phyloP scores from a whole-genome alignment of 1,140 invertebrate species.

The Lycorma delicatula region DNA sequence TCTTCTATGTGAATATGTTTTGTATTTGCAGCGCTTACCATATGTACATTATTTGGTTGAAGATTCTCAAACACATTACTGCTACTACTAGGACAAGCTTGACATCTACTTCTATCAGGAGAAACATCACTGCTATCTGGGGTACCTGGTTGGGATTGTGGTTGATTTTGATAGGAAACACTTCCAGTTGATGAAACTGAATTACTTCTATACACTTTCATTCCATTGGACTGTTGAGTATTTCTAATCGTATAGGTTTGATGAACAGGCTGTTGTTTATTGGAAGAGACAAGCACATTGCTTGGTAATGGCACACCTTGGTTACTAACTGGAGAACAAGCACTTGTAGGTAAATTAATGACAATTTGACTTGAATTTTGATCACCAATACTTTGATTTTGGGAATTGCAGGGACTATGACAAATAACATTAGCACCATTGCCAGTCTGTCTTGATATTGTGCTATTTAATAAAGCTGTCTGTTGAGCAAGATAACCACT shows the following conservation, averaged over 20 bases:
- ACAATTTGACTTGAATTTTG: constrained; percentile 6
- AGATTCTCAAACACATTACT: constrained; percentile 13
- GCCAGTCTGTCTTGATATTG: constrained; percentile 66
- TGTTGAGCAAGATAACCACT: constrained; percentile 81
- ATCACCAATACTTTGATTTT: constrained; percentile 1
- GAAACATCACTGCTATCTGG: constrained; percentile 44
- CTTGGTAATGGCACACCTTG: constrained; percentile 40
- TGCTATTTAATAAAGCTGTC: constrained; percentile 71
- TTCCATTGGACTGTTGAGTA: neutral
- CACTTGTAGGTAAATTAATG: constrained; percentile 17
- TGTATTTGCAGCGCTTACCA: constrained; percentile 2
- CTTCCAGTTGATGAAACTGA: constrained; percentile 2
- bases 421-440: constrained; percentile 7
- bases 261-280: constrained; percentile 6
- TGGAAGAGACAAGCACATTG: constrained; percentile 34
- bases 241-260: constrained; percentile 4
- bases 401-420: constrained; percentile 9
- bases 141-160: constrained; percentile 26
- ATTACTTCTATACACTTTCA: constrained; percentile 14
- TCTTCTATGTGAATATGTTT: constrained; percentile 41
- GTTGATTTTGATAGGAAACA: constrained; percentile 5
- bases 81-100: neutral
- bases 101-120: constrained; percentile 9
- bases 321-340: constrained; percentile 15
- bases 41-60: constrained; percentile 21